phyloP scores from a whole-genome alignment of 2,888 invertebrate species.

The Pterobdella sp. region DNA sequence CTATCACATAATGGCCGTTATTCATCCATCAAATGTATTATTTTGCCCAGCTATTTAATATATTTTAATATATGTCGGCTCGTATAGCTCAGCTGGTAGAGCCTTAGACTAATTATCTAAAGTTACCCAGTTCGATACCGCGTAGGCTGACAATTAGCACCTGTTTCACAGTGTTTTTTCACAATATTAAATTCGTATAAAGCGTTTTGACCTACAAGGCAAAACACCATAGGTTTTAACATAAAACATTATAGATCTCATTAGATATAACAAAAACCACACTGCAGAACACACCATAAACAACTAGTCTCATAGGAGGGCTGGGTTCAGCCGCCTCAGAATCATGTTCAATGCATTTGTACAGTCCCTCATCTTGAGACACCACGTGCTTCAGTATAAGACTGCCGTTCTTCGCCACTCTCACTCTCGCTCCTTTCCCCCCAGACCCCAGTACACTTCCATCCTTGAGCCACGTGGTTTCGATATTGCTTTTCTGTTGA shows the following conservation, averaged over 20 bases:
- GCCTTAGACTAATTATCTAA: too few relatives aligned
- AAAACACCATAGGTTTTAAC: not conserved
- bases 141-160: too few relatives aligned
- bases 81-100: too few relatives aligned
- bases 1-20: too few relatives aligned
- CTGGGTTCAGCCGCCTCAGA: not conserved
- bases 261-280: not conserved
- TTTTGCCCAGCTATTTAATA: too few relatives aligned
- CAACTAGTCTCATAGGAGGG: conserved; percentile 13
- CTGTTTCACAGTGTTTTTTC: too few relatives aligned
- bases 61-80: too few relatives aligned
- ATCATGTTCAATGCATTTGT: conserved; percentile 12
- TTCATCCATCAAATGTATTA: too few relatives aligned
- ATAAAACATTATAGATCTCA: not conserved
- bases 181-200: too few relatives aligned
- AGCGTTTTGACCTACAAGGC: not conserved
- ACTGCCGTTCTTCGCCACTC: conserved; percentile 12
- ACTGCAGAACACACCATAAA: conserved; percentile 22
- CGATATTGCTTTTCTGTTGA: not conserved
- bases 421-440: conserved; percentile 3
- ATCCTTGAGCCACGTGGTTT: conserved; percentile 25
- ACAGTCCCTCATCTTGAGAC: conserved; percentile 1
- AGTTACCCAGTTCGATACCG: too few relatives aligned
- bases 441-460: not conserved
- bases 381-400: conserved; percentile 9